phyloP scores from a whole-genome alignment of 2,113 vertebrate species.

The Takifugu flavidus region DNA sequence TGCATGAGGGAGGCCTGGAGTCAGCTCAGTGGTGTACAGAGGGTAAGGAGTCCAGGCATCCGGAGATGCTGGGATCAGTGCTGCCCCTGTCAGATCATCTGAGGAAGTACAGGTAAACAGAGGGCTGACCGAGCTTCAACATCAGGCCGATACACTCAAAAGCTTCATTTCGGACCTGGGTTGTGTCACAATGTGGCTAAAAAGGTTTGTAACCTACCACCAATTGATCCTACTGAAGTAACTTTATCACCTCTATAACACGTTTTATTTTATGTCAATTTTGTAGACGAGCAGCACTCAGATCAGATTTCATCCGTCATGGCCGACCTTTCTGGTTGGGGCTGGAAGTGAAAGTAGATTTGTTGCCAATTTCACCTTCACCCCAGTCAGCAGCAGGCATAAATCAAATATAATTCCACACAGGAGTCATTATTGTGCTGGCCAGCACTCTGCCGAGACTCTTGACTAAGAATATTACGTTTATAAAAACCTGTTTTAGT shows the following conservation, averaged over 20 bases:
- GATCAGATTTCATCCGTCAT: constrained; percentile 11
- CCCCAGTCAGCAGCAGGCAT: no score
- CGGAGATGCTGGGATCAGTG: constrained; percentile 92
- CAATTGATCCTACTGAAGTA: neutral
- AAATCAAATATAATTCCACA: no score
- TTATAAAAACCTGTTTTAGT: no score
- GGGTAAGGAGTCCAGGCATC: constrained; percentile 97
- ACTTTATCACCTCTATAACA: neutral
- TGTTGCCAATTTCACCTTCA: no score
- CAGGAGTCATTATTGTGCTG: no score
- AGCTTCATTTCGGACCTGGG: neutral
- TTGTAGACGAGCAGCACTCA: constrained; percentile 1
- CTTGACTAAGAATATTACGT: no score
- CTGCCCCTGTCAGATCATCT: constrained; percentile 97
- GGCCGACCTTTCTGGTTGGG: neutral
- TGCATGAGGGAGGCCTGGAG: constrained; percentile 91
- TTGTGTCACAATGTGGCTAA: neutral
- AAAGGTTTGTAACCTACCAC: neutral
- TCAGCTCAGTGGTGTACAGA: constrained; percentile 92
- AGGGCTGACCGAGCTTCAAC: constrained; percentile 17
- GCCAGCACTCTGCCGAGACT: no score
- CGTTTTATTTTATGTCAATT: no score
- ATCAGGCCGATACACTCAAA: constrained; percentile 5
- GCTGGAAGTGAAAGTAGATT: no score
- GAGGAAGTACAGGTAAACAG: constrained; percentile 32